phyloP scores from a whole-genome alignment of 2,113 vertebrate genomes.

The Pedionomus torquatus region DNA sequence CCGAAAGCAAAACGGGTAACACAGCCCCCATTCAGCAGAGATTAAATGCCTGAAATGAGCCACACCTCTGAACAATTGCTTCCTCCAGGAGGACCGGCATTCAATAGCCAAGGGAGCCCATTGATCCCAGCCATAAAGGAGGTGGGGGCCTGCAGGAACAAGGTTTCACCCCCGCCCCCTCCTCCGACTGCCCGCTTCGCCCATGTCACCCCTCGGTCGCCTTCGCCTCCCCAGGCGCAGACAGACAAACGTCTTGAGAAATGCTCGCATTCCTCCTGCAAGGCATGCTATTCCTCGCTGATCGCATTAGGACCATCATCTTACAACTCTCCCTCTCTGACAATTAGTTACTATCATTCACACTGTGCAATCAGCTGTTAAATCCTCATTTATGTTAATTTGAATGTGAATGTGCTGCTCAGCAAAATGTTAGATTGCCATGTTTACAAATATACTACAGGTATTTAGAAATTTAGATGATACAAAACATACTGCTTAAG shows the following conservation, averaged over 20 bases:
- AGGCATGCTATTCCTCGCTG: neutral
- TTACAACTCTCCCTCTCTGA: constrained; percentile 53
- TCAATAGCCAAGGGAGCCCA: constrained; percentile 67
- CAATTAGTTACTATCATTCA: constrained; percentile 78
- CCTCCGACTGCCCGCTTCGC: neutral
- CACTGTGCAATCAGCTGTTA: constrained; percentile 80
- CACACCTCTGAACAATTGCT: constrained; percentile 76
- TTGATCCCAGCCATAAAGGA: constrained; percentile 58
- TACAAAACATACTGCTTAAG: constrained; percentile 71
- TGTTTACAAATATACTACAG: constrained; percentile 83
- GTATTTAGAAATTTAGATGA: constrained; percentile 80
- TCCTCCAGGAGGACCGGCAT: constrained; percentile 63
- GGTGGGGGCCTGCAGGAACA: constrained; percentile 35
- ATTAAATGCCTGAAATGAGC: constrained; percentile 77
- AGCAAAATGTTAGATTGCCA: constrained; percentile 76
- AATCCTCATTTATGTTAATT: constrained; percentile 80
- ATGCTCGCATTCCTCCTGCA: neutral
- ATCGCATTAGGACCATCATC: constrained; percentile 34
- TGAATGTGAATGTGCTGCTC: constrained; percentile 73
- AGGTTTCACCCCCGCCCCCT: neutral
- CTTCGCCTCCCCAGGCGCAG: neutral
- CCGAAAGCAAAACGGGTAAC: constrained; percentile 72
- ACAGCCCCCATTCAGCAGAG: constrained; percentile 70
- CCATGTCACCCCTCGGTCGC: neutral
- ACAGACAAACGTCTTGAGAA: neutral